phyloP scores from a whole-genome alignment of 2,797 vertebrate species.

The Tachyglossus aculeatus region DNA sequence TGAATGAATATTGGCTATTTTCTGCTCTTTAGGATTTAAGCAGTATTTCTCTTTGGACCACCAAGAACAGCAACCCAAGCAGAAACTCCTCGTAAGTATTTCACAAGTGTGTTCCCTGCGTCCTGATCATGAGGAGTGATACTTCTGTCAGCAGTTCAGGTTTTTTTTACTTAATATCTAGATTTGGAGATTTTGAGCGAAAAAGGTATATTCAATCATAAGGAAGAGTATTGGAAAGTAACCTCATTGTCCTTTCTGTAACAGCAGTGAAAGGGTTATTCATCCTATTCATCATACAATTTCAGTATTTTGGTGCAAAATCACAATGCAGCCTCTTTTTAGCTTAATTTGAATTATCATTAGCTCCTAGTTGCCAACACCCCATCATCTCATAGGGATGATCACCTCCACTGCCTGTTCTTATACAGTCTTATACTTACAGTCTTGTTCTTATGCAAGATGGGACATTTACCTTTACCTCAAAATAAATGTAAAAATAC shows the following conservation, averaged over 20 bases:
- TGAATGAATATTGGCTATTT: conserved; percentile 28
- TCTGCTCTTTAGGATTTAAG: conserved; percentile 61
- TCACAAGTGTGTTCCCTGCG: too few relatives aligned
- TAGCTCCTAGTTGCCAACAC: too few relatives aligned
- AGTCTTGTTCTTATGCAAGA: not conserved
- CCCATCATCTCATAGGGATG: too few relatives aligned
- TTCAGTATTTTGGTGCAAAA: conserved; percentile 5
- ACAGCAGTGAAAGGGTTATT: not conserved
- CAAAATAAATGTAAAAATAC: too few relatives aligned
- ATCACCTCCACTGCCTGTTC: not conserved
- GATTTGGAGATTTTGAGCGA: not conserved
- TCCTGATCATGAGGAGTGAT: too few relatives aligned
- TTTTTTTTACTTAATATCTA: not conserved
- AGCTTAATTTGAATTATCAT: not conserved
- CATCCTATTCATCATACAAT: not conserved
- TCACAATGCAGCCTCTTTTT: not conserved
- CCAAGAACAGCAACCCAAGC: conserved; percentile 69
- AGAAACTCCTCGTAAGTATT: conserved; percentile 83
- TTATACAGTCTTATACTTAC: too few relatives aligned
- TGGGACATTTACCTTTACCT: too few relatives aligned
- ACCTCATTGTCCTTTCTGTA: conserved; percentile 10
- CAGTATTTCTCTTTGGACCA: conserved; percentile 72
- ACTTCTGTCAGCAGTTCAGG: not conserved
- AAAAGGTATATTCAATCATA: conserved; percentile 3
- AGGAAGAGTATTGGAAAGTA: not conserved